Base-by-base conservation (phyloP, 2,113 vertebrate species). In the Trichomycterus rosablanca region DNA sequence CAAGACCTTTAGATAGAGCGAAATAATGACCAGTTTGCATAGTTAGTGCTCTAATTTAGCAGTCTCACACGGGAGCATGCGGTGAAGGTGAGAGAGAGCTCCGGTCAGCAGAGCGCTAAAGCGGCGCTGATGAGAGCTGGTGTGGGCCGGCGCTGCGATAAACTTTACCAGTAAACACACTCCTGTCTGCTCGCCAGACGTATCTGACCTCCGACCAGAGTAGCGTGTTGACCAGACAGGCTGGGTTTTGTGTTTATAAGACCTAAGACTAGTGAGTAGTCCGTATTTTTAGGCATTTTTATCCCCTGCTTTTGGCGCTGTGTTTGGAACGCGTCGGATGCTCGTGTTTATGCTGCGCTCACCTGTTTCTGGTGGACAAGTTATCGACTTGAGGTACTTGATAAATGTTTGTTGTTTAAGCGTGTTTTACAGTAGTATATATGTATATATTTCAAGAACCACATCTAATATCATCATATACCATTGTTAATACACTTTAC, bases 111-210 rank as follows among this genome's bases (percentile, higher is more conserved):
- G n/a, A 60, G 15, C 49, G 30, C 11, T 15, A 22, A 48, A 48
- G 20, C 65, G 7, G 39, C 46, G 3, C 2, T 35, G 11, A 42
- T 1, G 7, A 15, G 39, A 53, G n/a, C 39, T 35, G 23, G n/a
- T 1, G 50, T 50, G 18, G 6, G n/a, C 39, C 30, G 30, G 19
- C 19, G 14, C 5, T 5, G 34, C 10, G 16, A 7, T 16, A 30
- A 63, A 63, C 39, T 63, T 63, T 54, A 46, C 28, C 14, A 19
- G 7, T 6, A 55, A 2, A 44, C 50, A 22, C 30, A 37, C 19
- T 32, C 0, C 28, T 44, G 40, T 45, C 32, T 44, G 39, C 19
- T 20, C 22, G 3, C 1, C 28, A 55, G 28, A 35, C 40, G n/a
- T 7, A 15, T 16, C 7, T 48, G 62, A 34, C 49, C 60, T 34